Evolutionary conservation across 1,140 invertebrate genomes (phyloP), one percentile per base, ranked within the genome.

Genomic region (Aphelenchoides avenae): DNA sequence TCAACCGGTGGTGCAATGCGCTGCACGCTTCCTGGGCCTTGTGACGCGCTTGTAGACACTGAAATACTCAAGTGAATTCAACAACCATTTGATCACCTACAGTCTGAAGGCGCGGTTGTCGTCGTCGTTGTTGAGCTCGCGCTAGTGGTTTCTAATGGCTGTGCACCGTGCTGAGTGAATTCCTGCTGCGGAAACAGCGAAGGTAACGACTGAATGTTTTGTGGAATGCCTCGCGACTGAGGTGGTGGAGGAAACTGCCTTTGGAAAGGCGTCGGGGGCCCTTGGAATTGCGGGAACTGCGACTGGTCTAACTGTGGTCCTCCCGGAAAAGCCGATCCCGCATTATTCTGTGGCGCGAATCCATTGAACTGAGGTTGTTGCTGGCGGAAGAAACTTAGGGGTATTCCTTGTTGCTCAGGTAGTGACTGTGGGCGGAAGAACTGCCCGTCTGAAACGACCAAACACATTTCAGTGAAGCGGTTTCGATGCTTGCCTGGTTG

Each of bases 1-100:
- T 75, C 72, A 31, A 77, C 61, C 11, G 65, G 54, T 27, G 68
- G 46, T 33, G 52, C 37, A 27, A 15, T 55, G 33, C n/a, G n/a
- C n/a, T n/a, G n/a, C n/a, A n/a, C n/a, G n/a, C n/a, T n/a, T n/a
- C n/a, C n/a, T n/a, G n/a, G n/a, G n/a, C n/a, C n/a, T n/a, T n/a
- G n/a, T n/a, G n/a, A n/a, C n/a, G n/a, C n/a, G n/a, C n/a, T n/a
- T n/a, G n/a, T n/a, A n/a, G n/a, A n/a, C n/a, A n/a, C n/a, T n/a
- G n/a, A n/a, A n/a, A n/a, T n/a, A n/a, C n/a, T n/a, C n/a, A n/a
- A n/a, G n/a, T n/a, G n/a, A n/a, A n/a, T n/a, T n/a, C n/a, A n/a
- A n/a, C n/a, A n/a, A n/a, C n/a, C n/a, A n/a, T n/a, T n/a, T n/a
- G n/a, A n/a, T n/a, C n/a, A n/a, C n/a, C n/a, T n/a, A n/a, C n/a